Conservation (phyloP, 92 coral and sea anemone genomes). For the Isaurus tuberculatus region DNA sequence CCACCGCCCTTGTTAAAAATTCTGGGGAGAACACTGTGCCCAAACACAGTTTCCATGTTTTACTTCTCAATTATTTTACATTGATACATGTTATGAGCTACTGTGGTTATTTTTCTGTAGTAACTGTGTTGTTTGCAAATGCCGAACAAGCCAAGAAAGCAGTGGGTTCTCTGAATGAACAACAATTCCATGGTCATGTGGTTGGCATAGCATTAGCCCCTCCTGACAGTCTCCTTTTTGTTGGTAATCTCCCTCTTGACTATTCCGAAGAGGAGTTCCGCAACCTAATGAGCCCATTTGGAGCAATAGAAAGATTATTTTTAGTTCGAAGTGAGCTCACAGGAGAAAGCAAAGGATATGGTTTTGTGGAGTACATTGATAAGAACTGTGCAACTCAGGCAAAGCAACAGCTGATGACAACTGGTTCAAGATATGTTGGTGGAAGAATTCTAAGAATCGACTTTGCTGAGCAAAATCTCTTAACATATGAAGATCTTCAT, state of each 20-base stretch:
- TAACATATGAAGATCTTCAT: slow-evolving; percentile 77
- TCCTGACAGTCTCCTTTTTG: slow-evolving; percentile 84
- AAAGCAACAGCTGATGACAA: slow-evolving; percentile 75
- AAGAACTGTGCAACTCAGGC: slow-evolving; percentile 77
- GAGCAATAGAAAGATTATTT: slow-evolving; percentile 78
- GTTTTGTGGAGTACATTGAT: slow-evolving; percentile 84
- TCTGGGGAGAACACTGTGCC: too few relatives aligned
- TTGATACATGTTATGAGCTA: not conserved
- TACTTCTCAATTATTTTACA: too few relatives aligned
- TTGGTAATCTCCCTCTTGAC: slow-evolving; percentile 91
- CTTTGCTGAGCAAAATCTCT: slow-evolving; percentile 80
- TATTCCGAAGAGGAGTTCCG: slow-evolving; percentile 83
- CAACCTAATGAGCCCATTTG: slow-evolving; percentile 87
- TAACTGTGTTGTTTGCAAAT: slow-evolving; percentile 57
- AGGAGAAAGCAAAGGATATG: slow-evolving; percentile 95
- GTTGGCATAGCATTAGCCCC: slow-evolving; percentile 75
- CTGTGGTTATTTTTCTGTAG: slow-evolving; percentile 20
- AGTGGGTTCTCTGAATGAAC: slow-evolving; percentile 60
- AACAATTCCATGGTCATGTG: slow-evolving; percentile 65
- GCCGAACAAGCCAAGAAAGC: slow-evolving; percentile 73
- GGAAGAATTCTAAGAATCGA: slow-evolving; percentile 87
- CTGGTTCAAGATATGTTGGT: slow-evolving; percentile 82
- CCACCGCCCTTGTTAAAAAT: too few relatives aligned
- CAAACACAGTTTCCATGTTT: too few relatives aligned
- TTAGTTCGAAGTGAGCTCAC: slow-evolving; percentile 82